Base-by-base conservation (phyloP, 2,888 invertebrate genomes). In the Andrena dorsata region DNA sequence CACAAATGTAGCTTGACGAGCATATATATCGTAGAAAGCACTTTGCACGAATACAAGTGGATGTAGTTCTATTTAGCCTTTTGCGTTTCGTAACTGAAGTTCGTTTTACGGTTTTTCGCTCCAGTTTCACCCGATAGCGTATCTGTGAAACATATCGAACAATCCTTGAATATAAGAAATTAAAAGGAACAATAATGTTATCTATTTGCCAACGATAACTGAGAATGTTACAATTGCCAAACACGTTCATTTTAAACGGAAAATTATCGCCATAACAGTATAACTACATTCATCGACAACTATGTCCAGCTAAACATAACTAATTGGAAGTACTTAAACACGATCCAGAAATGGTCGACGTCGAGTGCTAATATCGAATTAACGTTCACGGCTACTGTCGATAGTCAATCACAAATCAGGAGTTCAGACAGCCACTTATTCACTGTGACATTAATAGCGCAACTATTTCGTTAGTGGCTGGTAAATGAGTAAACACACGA, bases 141-240 rank as follows among this genome's bases (percentile, higher is more conserved):
- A 63, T 56, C 70, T 60, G 23, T 6, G 6, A 28, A 53, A 32
- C n/a, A 2, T 28, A 30, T 63, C 23, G 51, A 8, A n/a, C 30
- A 23, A 66, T 78, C 66, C 51, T 53, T 61, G 66, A 66, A 51
- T 32, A 49, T 58, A 26, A 16, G 65, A 49, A 66, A 51, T 75
- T 60, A 20, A 28, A 53, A 51, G 10, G 28, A n/a, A 28, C 7
- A 47, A 35, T 23, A 53, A 23, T n/a, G n/a, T 26, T 66, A 53
- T 75, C 60, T 66, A 51, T 53, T 74, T 75, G 51, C 23, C 10
- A 1, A 23, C 2, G 73, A 77, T 66, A 74, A 23, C 23, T 28
- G 13, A 8, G 10, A 23, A 10, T 8, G 3, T 23, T 28, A 8
- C 47, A 56, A 23, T 32, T 41, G 41, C 41, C 41, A 16, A 41